Conservation (phyloP, 2,888 invertebrate species). For the Nephrotoma flavescens region DNA sequence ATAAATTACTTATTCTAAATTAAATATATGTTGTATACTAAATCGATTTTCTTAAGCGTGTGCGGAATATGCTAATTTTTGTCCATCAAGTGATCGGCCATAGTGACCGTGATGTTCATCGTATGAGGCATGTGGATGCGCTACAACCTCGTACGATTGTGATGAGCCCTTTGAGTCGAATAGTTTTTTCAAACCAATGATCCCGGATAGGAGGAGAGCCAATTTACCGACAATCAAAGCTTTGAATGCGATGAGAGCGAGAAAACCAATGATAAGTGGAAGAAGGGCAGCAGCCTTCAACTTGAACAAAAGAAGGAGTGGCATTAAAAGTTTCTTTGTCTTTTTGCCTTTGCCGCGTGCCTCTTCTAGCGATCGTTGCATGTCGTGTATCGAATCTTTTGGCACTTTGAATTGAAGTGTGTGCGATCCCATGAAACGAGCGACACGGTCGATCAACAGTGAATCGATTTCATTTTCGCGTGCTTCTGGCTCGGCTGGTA, state of each 20-base stretch:
- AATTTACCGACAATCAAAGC: constrained; percentile 72
- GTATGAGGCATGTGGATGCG: constrained; percentile 42
- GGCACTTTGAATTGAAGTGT: constrained; percentile 70
- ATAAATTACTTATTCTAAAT: constrained; percentile 28
- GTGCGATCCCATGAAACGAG: constrained; percentile 61
- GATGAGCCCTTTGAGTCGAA: constrained; percentile 51
- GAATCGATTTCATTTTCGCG: constrained; percentile 58
- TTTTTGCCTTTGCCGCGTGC: constrained; percentile 68
- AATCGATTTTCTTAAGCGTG: constrained; percentile 30
- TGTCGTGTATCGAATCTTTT: constrained; percentile 51
- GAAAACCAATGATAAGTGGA: constrained; percentile 58
- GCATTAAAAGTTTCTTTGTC: constrained; percentile 59
- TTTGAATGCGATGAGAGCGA: constrained; percentile 71
- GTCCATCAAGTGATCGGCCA: constrained; percentile 50
- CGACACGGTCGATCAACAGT: constrained; percentile 56
- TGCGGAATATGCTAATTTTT: constrained; percentile 58
- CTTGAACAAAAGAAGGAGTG: constrained; percentile 60
- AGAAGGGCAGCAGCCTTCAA: constrained; percentile 65
- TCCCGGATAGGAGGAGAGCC: constrained; percentile 58
- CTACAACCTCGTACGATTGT: constrained; percentile 63
- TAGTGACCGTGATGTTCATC: constrained; percentile 42
- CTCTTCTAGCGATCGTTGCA: constrained; percentile 69
- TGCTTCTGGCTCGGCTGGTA: constrained; percentile 57
- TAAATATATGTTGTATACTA: constrained; percentile 12
- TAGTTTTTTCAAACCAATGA: constrained; percentile 59